These are phyloP conservation scores for Pollenia angustigena DNA, from an alignment of 2,888 invertebrate species.

Conservation along the genomic window DNA sequence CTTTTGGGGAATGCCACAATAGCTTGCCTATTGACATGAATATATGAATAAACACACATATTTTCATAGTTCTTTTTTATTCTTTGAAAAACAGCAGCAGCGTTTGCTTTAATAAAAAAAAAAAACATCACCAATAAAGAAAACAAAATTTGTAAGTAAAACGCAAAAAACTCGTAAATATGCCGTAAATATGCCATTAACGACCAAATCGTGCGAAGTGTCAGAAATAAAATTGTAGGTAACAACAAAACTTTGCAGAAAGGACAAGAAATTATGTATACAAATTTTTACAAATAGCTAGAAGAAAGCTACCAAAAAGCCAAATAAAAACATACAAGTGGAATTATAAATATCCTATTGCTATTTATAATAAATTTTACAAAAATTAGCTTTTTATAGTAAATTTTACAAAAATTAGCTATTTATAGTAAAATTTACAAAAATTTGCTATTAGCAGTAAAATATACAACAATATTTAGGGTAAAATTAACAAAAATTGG, in stretches of 20 bases:
- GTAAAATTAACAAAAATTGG: too few relatives aligned
- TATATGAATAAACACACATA: conserved; percentile 6
- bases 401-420: too few relatives aligned
- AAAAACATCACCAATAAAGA: conserved; percentile 20
- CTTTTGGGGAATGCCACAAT: conserved; percentile 56
- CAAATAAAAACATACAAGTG: too few relatives aligned
- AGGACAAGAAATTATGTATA: conserved; percentile 22
- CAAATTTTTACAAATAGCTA: too few relatives aligned
- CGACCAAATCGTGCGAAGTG: conserved; percentile 67
- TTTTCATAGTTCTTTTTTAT: too few relatives aligned
- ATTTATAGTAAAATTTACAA: too few relatives aligned
- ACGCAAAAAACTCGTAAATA: conserved; percentile 62
- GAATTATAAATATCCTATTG: too few relatives aligned
- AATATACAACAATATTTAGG: too few relatives aligned
- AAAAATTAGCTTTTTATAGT: too few relatives aligned
- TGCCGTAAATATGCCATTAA: conserved; percentile 64
- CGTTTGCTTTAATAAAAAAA: too few relatives aligned
- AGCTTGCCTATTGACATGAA: conserved; percentile 62
- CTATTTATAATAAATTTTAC: too few relatives aligned
- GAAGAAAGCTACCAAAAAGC: conserved; percentile 22
- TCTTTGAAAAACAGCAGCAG: not conserved
- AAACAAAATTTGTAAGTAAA: conserved; percentile 52
- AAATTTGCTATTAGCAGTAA: too few relatives aligned
- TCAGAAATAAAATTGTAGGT: conserved; percentile 48
- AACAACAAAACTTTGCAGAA: conserved; percentile 42